Evolutionary conservation across 1,140 invertebrate species (phyloP).

Genomic region (Drosophila lacteicornis): DNA sequence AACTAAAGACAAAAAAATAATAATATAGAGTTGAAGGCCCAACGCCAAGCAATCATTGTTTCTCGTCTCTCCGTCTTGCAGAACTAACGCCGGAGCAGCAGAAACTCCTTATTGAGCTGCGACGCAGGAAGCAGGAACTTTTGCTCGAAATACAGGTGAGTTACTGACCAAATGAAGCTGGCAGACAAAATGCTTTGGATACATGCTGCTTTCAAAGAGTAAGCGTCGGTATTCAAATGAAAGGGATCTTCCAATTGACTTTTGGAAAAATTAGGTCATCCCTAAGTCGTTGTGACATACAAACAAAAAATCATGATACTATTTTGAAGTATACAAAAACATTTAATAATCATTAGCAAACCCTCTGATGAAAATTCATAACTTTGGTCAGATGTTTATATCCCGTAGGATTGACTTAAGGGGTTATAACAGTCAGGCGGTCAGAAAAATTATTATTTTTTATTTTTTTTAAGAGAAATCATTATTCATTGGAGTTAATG

Average conservation of each 20-base stretch:
- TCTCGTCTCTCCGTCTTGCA: slow-evolving; percentile 87
- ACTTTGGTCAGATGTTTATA: too few relatives aligned
- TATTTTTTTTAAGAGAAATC: too few relatives aligned
- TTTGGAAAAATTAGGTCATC: neutral
- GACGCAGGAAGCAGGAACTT: slow-evolving; percentile 95
- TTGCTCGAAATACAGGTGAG: slow-evolving; percentile 96
- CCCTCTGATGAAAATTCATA: too few relatives aligned
- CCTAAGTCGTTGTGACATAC: neutral
- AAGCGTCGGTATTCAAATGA: neutral
- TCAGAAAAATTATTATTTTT: too few relatives aligned
- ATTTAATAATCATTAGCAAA: too few relatives aligned
- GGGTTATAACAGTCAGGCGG: too few relatives aligned
- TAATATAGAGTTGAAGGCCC: neutral
- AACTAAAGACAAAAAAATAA: neutral
- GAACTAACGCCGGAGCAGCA: slow-evolving; percentile 96
- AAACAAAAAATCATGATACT: neutral
- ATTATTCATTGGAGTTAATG: too few relatives aligned
- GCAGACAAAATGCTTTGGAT: neutral
- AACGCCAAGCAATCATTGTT: slow-evolving; percentile 80
- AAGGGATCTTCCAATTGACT: neutral
- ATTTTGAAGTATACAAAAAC: too few relatives aligned
- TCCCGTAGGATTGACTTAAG: too few relatives aligned
- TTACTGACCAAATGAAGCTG: slow-evolving; percentile 85
- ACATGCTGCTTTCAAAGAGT: neutral
- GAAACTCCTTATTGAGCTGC: slow-evolving; percentile 94